These are phyloP conservation scores for Karalla daura DNA, from an alignment of 2,797 vertebrate species.

Conservation along the genomic window DNA sequence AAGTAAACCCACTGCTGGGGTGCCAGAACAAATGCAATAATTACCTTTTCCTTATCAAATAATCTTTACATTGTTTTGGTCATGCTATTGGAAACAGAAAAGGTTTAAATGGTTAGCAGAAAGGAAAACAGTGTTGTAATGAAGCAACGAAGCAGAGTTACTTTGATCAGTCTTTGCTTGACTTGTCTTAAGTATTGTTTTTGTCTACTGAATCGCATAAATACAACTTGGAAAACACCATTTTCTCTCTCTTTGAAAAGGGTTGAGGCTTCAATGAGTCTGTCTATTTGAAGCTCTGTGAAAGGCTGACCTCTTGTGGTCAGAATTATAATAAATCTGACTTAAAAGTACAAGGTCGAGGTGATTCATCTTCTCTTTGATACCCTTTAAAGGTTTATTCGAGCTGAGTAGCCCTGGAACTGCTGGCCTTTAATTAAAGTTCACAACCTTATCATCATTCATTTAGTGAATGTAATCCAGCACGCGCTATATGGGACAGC, in stretches of 20 bases:
- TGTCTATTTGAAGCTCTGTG: constrained; percentile 36
- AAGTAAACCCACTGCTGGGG: no score
- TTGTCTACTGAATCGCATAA: not conserved
- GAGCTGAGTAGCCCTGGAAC: not conserved
- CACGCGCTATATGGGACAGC: not conserved
- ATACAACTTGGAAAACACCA: not conserved
- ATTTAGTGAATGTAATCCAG: not conserved
- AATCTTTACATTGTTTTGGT: no score
- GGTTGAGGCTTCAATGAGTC: not conserved
- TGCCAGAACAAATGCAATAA: no score
- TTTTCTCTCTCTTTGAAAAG: not conserved
- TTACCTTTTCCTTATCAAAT: no score
- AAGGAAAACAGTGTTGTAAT: no score
- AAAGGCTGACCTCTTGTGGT: constrained; percentile 77
- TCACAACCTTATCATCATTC: not conserved
- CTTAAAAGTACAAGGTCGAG: not conserved
- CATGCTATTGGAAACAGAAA: no score
- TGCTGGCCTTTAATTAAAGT: not conserved
- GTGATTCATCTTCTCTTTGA: not conserved
- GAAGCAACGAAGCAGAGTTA: not conserved
- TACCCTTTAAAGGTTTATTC: not conserved
- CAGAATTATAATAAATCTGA: constrained; percentile 14
- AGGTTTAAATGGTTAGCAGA: no score
- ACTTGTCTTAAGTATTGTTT: not conserved
- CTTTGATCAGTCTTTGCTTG: not conserved